Base-by-base conservation (phyloP, 2,888 invertebrate genomes). In the Hylaea fasciaria region DNA sequence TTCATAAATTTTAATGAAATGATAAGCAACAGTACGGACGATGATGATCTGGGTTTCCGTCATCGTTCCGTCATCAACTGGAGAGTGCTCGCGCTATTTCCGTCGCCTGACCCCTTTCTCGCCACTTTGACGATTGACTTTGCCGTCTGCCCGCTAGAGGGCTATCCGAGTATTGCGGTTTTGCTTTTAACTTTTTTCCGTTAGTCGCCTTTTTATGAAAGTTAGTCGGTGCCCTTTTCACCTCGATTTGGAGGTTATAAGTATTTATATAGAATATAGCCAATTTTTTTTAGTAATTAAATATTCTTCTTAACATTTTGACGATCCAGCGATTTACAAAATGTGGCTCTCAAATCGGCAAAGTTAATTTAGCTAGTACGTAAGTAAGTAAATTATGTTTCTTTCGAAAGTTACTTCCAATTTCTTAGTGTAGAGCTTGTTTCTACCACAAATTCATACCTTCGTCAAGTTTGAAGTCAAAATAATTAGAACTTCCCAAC, bases 51-150 rank as follows among this genome's bases (percentile, higher is more conserved):
- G 32, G 9, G 12, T 17, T 52, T 57, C 43, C 57, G 49, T 59
- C 54, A 60, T 62, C 48, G 14, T 8, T n/a, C 54, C 62, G 62
- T 69, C 69, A 70, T 68, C 70, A 59, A 49, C 62, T 62, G 51
- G 58, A 72, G 69, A 67, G 70, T 62, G 60, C 57, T 61, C 49
- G 17, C 58, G 55, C 65, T 67, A 64, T 65, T 67, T 65, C 61
- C 62, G 65, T 57, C 49, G 69, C 71, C 40, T 70, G 70, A 68
- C 70, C 68, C 48, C 56, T 49, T 68, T 70, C 68, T 62, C 51
- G 58, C 64, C 68, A 82, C 81, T 80, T 77, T 77, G 73, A 68
- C 77, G 78, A 81, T 79, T 81, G 79, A 78, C 77, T 78, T 72
- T 68, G 57, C 66, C 56, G 51, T 59, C 57, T 49, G 60, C 62